A percentile compares a stretch with the other conserved stretches of the same genome.
phyloP scores from a whole-genome alignment of 2,888 invertebrate species.

The Dicyrtoma fusca region DNA sequence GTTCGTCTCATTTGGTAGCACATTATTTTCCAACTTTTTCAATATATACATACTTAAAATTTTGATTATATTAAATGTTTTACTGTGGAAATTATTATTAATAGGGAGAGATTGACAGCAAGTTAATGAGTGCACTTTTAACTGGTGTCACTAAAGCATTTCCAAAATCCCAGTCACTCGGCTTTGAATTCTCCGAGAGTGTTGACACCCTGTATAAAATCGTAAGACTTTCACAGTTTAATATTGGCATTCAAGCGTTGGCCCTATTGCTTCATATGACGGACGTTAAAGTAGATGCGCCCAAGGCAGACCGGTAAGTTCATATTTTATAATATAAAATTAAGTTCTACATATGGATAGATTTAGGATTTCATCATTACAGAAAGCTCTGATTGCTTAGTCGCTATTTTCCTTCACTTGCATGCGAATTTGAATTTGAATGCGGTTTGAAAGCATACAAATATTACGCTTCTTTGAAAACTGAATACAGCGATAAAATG shows the following conservation, averaged over 20 bases:
- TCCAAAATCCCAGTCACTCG: slow-evolving; percentile 74
- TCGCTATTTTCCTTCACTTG: too few relatives aligned
- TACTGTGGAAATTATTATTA: slow-evolving; percentile 50
- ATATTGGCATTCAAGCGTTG: slow-evolving; percentile 66
- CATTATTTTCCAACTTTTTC: not conserved
- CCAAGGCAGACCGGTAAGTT: slow-evolving; percentile 66
- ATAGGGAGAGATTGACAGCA: slow-evolving; percentile 75
- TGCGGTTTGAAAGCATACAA: too few relatives aligned
- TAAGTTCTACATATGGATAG: too few relatives aligned
- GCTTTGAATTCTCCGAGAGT: slow-evolving; percentile 65
- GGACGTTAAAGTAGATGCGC: slow-evolving; percentile 61
- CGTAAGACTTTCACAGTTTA: slow-evolving; percentile 78
- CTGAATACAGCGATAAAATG: too few relatives aligned
- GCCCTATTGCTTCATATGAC: slow-evolving; percentile 69
- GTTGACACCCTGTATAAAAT: slow-evolving; percentile 78
- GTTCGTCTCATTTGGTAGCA: not conserved
- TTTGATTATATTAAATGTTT: too few relatives aligned
- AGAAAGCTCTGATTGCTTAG: too few relatives aligned
- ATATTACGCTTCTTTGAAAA: too few relatives aligned
- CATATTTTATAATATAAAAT: too few relatives aligned
- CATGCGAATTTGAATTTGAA: too few relatives aligned
- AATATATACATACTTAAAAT: not conserved
- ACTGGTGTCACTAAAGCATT: slow-evolving; percentile 82
- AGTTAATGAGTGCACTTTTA: slow-evolving; percentile 81
- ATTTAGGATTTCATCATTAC: too few relatives aligned